These are phyloP conservation scores for Rhabdornis inornatus DNA, from an alignment of 2,113 vertebrate species.

Conservation along the genomic window DNA sequence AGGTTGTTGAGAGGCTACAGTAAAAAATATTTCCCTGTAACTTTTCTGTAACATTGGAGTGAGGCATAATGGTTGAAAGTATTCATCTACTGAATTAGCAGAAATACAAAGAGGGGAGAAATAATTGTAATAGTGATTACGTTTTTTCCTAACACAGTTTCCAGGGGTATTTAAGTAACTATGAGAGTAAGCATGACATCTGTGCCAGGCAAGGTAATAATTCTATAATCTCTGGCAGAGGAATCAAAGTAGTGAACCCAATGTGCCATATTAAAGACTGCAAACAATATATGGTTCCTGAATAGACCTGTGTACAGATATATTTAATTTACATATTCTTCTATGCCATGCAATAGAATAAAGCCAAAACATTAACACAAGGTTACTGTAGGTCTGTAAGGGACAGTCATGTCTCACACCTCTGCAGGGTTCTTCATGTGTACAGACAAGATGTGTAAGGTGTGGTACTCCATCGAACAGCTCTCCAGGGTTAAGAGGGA, in stretches of 20 bases:
- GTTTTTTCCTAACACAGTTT: neutral
- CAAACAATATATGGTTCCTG: neutral
- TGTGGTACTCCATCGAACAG: neutral
- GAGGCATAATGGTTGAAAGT: neutral
- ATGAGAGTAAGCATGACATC: neutral
- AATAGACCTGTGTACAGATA: neutral
- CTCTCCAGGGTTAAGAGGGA: neutral
- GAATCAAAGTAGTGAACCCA: neutral
- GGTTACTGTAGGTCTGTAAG: neutral
- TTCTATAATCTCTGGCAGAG: neutral
- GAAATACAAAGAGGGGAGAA: neutral
- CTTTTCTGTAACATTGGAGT: neutral
- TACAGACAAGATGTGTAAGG: neutral
- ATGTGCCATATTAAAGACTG: neutral
- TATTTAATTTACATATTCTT: neutral
- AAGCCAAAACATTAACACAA: neutral
- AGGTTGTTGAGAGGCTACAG: neutral
- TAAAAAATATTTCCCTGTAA: neutral
- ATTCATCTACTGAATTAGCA: neutral
- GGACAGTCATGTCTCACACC: neutral
- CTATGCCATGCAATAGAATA: neutral
- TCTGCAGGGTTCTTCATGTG: neutral
- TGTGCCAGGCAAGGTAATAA: neutral
- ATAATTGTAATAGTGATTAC: neutral
- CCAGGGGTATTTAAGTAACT: neutral